These are phyloP conservation scores for Conus ventricosus DNA, from an alignment of 1,140 invertebrate genomes.

Conservation along the genomic window DNA sequence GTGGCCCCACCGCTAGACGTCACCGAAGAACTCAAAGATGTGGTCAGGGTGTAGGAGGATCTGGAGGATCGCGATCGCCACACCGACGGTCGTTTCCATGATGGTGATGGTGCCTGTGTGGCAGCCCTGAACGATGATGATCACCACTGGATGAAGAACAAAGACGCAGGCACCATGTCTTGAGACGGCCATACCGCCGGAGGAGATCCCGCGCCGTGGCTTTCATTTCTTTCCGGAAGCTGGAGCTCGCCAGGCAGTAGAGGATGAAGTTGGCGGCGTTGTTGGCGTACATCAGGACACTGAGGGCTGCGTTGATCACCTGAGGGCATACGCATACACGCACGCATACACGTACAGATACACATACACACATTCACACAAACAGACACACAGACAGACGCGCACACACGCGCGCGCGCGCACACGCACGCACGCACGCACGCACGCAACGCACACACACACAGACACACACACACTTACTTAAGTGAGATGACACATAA, in stretches of 20 bases:
- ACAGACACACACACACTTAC: neutral
- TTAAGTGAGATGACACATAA: neutral
- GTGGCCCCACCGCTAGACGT: too few relatives aligned
- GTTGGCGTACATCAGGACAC: slow-evolving; percentile 57
- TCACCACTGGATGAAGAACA: too few relatives aligned
- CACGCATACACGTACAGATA: neutral
- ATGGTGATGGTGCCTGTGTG: too few relatives aligned
- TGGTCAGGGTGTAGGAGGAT: too few relatives aligned
- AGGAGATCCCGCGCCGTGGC: neutral
- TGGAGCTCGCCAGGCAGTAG: slow-evolving; percentile 58
- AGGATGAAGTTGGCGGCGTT: slow-evolving; percentile 63
- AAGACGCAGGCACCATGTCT: too few relatives aligned
- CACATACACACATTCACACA: neutral
- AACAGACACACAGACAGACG: neutral
- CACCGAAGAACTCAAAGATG: too few relatives aligned
- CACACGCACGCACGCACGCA: neutral
- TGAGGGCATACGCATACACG: neutral
- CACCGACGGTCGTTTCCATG: too few relatives aligned
- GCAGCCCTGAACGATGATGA: too few relatives aligned
- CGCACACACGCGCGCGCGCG: neutral
- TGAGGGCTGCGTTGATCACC: neutral
- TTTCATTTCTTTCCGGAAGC: slow-evolving; percentile 52
- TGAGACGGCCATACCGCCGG: neutral
- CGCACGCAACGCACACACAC: neutral
- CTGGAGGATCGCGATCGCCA: too few relatives aligned